Percentiles rank a stretch among this genome's conserved stretches.
These are phyloP conservation scores for Aptenodytes forsteri DNA, from an alignment of 2,113 vertebrate species.

Conservation along the genomic window DNA sequence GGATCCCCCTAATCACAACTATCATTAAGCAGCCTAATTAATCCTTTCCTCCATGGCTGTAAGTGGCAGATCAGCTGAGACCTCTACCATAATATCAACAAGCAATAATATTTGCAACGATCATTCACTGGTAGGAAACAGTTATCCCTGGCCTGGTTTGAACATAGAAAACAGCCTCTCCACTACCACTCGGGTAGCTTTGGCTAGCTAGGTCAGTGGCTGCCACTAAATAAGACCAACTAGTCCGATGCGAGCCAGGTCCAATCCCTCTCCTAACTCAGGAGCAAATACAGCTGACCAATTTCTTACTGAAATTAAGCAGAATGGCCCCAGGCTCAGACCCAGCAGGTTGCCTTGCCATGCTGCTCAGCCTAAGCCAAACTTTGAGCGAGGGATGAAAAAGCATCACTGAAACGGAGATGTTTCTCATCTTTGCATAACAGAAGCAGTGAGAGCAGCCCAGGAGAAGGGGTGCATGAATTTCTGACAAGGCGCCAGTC, in stretches of 20 bases:
- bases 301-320: not conserved
- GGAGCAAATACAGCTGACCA: not conserved
- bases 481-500: slow-evolving; percentile 62
- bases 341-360: not conserved
- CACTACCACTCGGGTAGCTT: not conserved
- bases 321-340: not conserved
- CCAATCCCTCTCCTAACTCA: not conserved
- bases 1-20: not conserved
- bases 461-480: slow-evolving; percentile 18
- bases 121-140: not conserved
- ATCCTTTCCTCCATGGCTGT: not conserved
- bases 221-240: not conserved
- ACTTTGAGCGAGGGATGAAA: not conserved
- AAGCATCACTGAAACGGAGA: not conserved
- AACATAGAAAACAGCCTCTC: not conserved
- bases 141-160: not conserved
- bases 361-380: not conserved
- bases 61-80: not conserved
- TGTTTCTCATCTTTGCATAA: not conserved
- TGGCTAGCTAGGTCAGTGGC: not conserved
- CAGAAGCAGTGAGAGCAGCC: not conserved
- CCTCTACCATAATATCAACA: not conserved
- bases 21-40: not conserved
- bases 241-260: not conserved
- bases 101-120: not conserved